Evolutionary conservation across 2,888 invertebrate species (phyloP), one percentile per base, ranked within the genome.

Genomic region (Romanomermis culicivorax): DNA sequence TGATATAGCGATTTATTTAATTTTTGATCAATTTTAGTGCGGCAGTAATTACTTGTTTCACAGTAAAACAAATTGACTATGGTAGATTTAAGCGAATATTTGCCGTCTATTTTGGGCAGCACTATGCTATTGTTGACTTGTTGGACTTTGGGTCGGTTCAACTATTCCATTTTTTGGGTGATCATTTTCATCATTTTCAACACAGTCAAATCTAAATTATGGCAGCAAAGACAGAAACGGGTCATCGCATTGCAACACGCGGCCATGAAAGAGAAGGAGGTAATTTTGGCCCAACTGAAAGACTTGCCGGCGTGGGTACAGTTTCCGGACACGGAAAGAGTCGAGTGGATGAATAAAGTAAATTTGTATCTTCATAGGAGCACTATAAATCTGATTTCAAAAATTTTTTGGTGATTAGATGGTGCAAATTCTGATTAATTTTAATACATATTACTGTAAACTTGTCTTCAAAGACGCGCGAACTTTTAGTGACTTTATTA

Each of bases 341-440:
- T 68, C 45, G 68, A 68, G 60, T 68, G 69, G 69, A 57, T 68
- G 36, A 68, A 68, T 58, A 66, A 67, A 57, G 67, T 66, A 23
- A 26, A 23, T 45, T 45, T 36, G 7, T 36, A 36, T 7, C 36
- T 11, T 36, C 11, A 36, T 14, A 36, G 42, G n/a, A n/a, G n/a
- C n/a, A n/a, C n/a, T n/a, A n/a, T n/a, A n/a, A n/a, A n/a, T n/a
- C n/a, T n/a, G n/a, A n/a, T n/a, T n/a, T n/a, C n/a, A n/a, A n/a
- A n/a, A n/a, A n/a, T n/a, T n/a, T n/a, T n/a, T n/a, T n/a, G n/a
- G n/a, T n/a, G n/a, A n/a, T n/a, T n/a, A n/a, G n/a, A n/a, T n/a
- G n/a, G n/a, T n/a, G n/a, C n/a, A n/a, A n/a, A n/a, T n/a, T n/a
- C n/a, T n/a, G n/a, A n/a, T n/a, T n/a, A n/a, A n/a, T n/a, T n/a